Percentiles rank a stretch among this genome's conserved stretches.
These are phyloP conservation scores for Xestia ashworthii DNA, from an alignment of 2,888 invertebrate genomes.

Conservation along the genomic window DNA sequence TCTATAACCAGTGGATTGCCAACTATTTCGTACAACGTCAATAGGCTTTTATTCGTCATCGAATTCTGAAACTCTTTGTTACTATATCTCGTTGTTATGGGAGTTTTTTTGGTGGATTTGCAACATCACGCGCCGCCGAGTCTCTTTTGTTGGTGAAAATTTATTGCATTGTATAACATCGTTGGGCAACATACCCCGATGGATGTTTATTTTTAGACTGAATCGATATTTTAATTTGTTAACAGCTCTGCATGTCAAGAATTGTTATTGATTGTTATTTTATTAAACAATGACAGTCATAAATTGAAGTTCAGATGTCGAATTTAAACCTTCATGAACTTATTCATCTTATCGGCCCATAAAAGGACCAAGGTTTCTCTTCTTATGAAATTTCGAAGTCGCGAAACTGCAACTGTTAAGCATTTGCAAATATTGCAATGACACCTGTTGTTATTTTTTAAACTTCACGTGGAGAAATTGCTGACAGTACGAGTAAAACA, in stretches of 20 bases:
- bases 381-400: constrained; percentile 16
- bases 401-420: not conserved
- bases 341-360: not conserved
- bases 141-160: constrained; percentile 16
- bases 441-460: no score
- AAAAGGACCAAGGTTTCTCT: constrained; percentile 21
- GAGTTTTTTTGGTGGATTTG: constrained; percentile 21
- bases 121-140: constrained; percentile 32
- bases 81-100: constrained; percentile 13
- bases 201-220: constrained; percentile 12
- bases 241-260: not conserved
- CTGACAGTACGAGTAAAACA: no score
- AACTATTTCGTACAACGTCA: constrained; percentile 34
- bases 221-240: constrained; percentile 39
- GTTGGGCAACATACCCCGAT: not conserved
- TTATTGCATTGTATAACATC: constrained; percentile 9
- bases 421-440: constrained; percentile 2
- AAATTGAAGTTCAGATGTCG: not conserved
- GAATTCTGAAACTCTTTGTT: constrained; percentile 30
- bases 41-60: constrained; percentile 25
- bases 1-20: constrained; percentile 33
- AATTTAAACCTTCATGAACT: not conserved
- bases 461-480: not conserved
- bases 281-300: not conserved
- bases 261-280: not conserved